Percentiles rank a stretch among this genome's conserved stretches.
Conservation (phyloP, 2,888 invertebrate genomes). For the Drosophila bunnanda region DNA sequence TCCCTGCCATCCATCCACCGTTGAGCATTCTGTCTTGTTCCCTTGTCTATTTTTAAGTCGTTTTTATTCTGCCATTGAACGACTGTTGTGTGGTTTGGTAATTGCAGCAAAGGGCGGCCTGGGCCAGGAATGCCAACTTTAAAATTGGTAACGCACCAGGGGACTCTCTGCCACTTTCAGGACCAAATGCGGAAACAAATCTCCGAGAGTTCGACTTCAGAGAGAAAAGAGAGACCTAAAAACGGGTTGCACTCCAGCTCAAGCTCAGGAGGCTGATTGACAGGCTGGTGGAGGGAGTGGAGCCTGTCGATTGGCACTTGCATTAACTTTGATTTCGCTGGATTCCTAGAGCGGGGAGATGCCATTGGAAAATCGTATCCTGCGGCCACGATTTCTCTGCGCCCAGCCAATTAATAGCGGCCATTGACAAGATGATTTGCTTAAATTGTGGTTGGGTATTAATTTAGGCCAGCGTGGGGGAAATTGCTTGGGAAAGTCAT, state of each 20-base stretch:
- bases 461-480: constrained; percentile 25
- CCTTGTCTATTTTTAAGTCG: constrained; percentile 78
- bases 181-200: constrained; percentile 71
- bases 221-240: constrained; percentile 34
- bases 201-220: constrained; percentile 66
- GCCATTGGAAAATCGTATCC: constrained; percentile 58
- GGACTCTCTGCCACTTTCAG: constrained; percentile 51
- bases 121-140: constrained; percentile 65
- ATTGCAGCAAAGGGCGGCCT: constrained; percentile 71
- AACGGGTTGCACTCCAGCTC: constrained; percentile 53
- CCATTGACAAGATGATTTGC: constrained; percentile 64
- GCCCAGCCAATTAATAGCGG: constrained; percentile 56
- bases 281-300: constrained; percentile 36
- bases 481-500: constrained; percentile 49
- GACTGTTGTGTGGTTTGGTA: constrained; percentile 79
- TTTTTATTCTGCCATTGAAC: constrained; percentile 78
- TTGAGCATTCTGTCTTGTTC: constrained; percentile 65
- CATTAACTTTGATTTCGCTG: constrained; percentile 73
- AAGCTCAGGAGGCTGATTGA: constrained; percentile 58
- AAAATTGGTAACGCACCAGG: constrained; percentile 75
- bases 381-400: constrained; percentile 51
- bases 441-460: constrained; percentile 49
- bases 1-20: constrained; percentile 17
- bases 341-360: constrained; percentile 38
- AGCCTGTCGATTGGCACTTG: constrained; percentile 77